These are phyloP conservation scores for Xylocopa sonorina DNA, from an alignment of 1,140 invertebrate genomes.

Conservation along the genomic window DNA sequence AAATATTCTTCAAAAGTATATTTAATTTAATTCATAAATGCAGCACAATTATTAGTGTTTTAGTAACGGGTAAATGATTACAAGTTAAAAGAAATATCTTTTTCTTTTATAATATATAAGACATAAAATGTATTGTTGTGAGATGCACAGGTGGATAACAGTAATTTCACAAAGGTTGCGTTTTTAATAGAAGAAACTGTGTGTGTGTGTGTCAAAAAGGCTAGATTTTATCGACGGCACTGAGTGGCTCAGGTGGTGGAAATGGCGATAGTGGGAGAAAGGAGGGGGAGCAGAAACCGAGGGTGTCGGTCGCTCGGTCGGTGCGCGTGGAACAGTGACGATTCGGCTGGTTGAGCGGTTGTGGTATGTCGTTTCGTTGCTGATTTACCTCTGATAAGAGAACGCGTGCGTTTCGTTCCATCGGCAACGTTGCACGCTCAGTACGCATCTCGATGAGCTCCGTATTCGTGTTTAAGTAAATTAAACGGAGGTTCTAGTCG, in stretches of 20 bases:
- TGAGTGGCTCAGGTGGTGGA: constrained; percentile 37
- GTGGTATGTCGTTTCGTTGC: neutral
- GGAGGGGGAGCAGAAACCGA: constrained; percentile 31
- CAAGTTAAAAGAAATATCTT: neutral
- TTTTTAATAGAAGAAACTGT: neutral
- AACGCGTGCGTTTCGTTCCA: constrained; percentile 21
- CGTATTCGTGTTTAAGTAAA: too few relatives aligned
- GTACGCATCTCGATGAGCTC: neutral
- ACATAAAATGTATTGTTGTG: neutral
- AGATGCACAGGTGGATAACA: neutral
- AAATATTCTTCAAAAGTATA: too few relatives aligned
- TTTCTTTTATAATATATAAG: neutral
- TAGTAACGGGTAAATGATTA: too few relatives aligned
- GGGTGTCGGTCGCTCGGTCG: constrained; percentile 59
- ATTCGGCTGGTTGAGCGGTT: constrained; percentile 39
- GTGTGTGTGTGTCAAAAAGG: constrained; percentile 14
- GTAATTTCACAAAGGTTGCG: neutral
- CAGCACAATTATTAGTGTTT: too few relatives aligned
- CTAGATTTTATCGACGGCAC: constrained; percentile 45
- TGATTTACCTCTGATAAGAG: neutral
- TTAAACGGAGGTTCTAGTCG: too few relatives aligned
- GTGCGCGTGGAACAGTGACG: constrained; percentile 50
- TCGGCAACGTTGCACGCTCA: neutral
- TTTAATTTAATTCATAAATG: too few relatives aligned
- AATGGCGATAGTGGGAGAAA: too few relatives aligned